A percentile compares a stretch with the other conserved stretches of the same genome.
phyloP scores from a whole-genome alignment of 2,113 vertebrate genomes.

The Ptychochromis oligacanthus region DNA sequence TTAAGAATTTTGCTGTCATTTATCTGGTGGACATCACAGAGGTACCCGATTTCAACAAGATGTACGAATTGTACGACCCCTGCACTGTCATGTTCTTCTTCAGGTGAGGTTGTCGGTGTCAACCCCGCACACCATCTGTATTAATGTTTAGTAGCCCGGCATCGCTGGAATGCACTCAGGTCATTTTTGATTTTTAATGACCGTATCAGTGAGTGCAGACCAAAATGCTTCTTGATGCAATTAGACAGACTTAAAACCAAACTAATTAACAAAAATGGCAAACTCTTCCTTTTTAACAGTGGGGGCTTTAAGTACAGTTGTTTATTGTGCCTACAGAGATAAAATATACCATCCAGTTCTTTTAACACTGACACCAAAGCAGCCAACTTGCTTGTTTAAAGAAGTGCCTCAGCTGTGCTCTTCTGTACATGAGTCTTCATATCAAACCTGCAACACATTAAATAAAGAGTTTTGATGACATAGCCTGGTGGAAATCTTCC shows the following conservation, averaged over 20 bases:
- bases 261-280: background rate
- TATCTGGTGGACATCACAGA: constrained; percentile 99
- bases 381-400: too few relatives aligned
- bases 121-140: background rate
- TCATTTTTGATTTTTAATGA: background rate
- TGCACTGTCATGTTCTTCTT: constrained; percentile 99
- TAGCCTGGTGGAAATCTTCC: too few relatives aligned
- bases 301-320: background rate
- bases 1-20: constrained; percentile 99
- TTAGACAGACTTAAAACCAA: background rate
- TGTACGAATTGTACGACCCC: constrained; percentile 98
- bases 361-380: background rate
- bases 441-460: background rate
- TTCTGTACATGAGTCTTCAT: background rate
- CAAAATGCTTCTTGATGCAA: too few relatives aligned
- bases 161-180: background rate
- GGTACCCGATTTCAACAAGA: constrained; percentile 99
- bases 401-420: background rate
- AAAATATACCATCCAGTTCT: background rate
- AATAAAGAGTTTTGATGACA: background rate
- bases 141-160: background rate
- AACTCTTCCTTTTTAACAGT: background rate
- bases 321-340: background rate
- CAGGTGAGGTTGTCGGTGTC: constrained; percentile 79
- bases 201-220: too few relatives aligned